These are phyloP conservation scores for Thalassarche chlororhynchos DNA, from an alignment of 2,113 vertebrate genomes.

Conservation along the genomic window DNA sequence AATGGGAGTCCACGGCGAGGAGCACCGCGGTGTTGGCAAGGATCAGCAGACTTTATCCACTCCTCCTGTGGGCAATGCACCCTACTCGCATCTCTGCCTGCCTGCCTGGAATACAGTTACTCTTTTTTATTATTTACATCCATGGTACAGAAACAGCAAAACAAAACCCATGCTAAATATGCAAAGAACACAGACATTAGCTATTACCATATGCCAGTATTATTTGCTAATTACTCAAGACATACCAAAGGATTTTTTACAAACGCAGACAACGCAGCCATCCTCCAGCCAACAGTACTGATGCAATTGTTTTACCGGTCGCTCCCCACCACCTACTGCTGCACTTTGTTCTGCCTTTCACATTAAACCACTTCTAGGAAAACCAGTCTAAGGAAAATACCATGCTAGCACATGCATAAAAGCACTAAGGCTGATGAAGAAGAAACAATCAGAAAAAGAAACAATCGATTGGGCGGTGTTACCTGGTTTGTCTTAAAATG, in stretches of 20 bases:
- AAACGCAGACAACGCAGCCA: not conserved
- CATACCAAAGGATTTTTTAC: not conserved
- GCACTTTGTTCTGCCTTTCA: not conserved
- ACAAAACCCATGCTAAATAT: accelerated
- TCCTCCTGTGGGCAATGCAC: accelerated
- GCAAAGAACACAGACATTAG: not conserved
- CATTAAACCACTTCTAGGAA: not conserved
- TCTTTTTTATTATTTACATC: not conserved
- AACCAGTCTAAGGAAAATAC: not conserved
- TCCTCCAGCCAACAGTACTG: not conserved
- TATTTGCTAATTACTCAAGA: not conserved
- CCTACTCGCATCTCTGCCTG: not conserved
- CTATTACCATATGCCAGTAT: accelerated
- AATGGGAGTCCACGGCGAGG: accelerated
- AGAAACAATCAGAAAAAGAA: not conserved
- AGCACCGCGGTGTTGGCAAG: not conserved
- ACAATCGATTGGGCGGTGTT: not conserved
- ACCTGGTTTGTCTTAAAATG: not conserved
- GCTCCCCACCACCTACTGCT: not conserved
- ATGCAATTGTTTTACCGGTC: not conserved
- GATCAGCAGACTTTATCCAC: accelerated
- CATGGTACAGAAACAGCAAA: not conserved
- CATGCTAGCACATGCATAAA: not conserved
- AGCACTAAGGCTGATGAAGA: not conserved
- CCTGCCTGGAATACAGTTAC: accelerated